Evolutionary conservation across 2,797 vertebrate genomes (phyloP), one percentile per base, ranked within the genome.

Genomic region (Sebastes paucispinis): DNA sequence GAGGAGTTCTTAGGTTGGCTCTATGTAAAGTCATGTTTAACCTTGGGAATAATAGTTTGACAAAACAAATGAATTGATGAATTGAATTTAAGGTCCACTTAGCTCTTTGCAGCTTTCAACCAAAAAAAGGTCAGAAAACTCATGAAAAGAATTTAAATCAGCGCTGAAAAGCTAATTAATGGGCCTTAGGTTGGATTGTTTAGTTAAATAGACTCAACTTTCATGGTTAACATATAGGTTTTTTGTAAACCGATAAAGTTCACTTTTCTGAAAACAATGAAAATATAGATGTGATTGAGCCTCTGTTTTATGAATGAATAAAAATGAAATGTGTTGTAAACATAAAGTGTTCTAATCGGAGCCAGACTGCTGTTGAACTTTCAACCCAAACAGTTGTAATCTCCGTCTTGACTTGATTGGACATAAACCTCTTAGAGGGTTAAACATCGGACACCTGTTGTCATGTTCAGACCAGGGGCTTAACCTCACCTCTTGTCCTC

Each of bases 361-460:
- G 39, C 29, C 66, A 80, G 69, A 82, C 54, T 31, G 50, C 55
- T 62, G 13, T 32, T 73, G 74, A 88, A 83, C 74, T 60, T 59
- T 84, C 1, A 20, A 67, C 73, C 82, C 82, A 87, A 90, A 89
- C 83, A 80, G 67, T 84, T 74, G 57, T 89, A 92, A 94, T 91
- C 86, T 85, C 58, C 16, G 31, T 87, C 90, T 94, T 91, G 83
- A 92, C 81, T 94, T 95, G 87, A 95, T 91, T 91, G 83, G 81
- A 79, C 66, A 5, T 93, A 93, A 95, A 88, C 91, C 89, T 94
- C 93, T 95, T 94, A 93, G 43, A 76, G 72, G 93, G 93, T 95
- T 71, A 93, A 85, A 81, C 74, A 57, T 25, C 8, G 84, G 81
- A 69, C 91, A 88, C 74, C 29, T 89, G 54, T 81, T 58, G 4